Evolutionary conservation across 2,113 vertebrate genomes (phyloP).

Genomic region (Numida meleagris): DNA sequence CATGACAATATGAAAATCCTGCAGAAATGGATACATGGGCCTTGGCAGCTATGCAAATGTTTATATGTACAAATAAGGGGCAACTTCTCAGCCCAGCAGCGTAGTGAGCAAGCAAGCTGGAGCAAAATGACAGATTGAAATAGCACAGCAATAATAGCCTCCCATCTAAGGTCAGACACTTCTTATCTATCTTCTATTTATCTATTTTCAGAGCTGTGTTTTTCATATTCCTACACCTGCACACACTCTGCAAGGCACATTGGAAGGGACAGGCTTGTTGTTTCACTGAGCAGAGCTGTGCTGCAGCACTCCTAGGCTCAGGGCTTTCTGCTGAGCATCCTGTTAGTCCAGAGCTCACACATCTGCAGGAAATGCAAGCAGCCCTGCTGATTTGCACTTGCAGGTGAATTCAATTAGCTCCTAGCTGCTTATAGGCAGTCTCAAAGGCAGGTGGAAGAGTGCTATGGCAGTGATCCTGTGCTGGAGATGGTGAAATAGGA

Average conservation of each 20-base stretch:
- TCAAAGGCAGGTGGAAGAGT: neutral
- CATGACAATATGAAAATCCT: neutral
- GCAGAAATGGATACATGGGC: neutral
- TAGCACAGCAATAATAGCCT: neutral
- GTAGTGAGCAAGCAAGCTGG: neutral
- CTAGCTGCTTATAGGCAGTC: neutral
- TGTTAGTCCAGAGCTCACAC: neutral
- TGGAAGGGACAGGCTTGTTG: neutral
- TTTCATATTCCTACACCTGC: neutral
- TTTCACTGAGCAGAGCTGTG: neutral
- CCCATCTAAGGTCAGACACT: neutral
- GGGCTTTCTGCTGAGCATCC: neutral
- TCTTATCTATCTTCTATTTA: neutral
- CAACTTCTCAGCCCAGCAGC: neutral
- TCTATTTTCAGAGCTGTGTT: neutral
- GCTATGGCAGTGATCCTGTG: neutral
- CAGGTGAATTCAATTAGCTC: neutral
- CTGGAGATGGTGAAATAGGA: neutral
- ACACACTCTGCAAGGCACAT: accelerated
- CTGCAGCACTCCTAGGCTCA: neutral
- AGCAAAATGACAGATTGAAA: neutral
- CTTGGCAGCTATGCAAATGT: neutral
- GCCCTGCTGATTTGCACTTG: accelerated
- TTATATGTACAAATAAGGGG: neutral
- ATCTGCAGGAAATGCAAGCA: neutral